A percentile compares a stretch with the other conserved stretches of the same genome.
Conservation (phyloP, 2,888 invertebrate genomes). For the Bhutanitis thaidina region DNA sequence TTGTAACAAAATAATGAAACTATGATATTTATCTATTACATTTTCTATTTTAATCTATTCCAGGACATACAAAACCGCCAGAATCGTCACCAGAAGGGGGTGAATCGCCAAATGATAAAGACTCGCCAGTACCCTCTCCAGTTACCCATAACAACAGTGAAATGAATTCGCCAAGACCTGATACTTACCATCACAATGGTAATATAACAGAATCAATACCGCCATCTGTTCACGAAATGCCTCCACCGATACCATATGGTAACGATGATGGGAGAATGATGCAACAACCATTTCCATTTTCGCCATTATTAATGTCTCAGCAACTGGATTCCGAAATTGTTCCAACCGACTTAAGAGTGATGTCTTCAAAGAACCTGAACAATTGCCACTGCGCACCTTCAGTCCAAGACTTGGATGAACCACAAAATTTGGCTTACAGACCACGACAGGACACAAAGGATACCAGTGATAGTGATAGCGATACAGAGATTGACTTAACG, state of each 20-base stretch:
- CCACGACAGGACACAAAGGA: slow-evolving; percentile 47
- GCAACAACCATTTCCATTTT: slow-evolving; percentile 56
- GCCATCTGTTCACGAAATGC: slow-evolving; percentile 47
- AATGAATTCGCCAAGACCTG: slow-evolving; percentile 57
- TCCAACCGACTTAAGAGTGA: slow-evolving; percentile 66
- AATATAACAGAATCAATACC: slow-evolving; percentile 45
- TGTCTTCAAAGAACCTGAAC: slow-evolving; percentile 45
- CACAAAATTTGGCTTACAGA: slow-evolving; percentile 64
- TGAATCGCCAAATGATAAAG: slow-evolving; percentile 64
- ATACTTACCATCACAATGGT: slow-evolving; percentile 53
- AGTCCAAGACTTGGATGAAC: slow-evolving; percentile 46
- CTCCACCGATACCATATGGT: slow-evolving; percentile 46
- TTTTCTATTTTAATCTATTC: not conserved
- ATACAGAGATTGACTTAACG: slow-evolving; percentile 73
- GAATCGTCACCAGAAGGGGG: slow-evolving; percentile 68
- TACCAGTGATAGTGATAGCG: slow-evolving; percentile 66
- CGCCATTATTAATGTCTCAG: slow-evolving; percentile 56
- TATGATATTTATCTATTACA: too few relatives aligned
- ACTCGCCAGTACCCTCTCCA: slow-evolving; percentile 56
- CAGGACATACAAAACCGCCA: slow-evolving; percentile 68
- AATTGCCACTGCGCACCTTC: slow-evolving; percentile 51
- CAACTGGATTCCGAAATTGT: slow-evolving; percentile 54
- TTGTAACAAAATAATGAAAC: not conserved
- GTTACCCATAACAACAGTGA: slow-evolving; percentile 49
- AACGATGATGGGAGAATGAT: slow-evolving; percentile 58